Evolutionary conservation across 1,140 invertebrate species (phyloP).

Genomic region (Bombus sylvicola): DNA sequence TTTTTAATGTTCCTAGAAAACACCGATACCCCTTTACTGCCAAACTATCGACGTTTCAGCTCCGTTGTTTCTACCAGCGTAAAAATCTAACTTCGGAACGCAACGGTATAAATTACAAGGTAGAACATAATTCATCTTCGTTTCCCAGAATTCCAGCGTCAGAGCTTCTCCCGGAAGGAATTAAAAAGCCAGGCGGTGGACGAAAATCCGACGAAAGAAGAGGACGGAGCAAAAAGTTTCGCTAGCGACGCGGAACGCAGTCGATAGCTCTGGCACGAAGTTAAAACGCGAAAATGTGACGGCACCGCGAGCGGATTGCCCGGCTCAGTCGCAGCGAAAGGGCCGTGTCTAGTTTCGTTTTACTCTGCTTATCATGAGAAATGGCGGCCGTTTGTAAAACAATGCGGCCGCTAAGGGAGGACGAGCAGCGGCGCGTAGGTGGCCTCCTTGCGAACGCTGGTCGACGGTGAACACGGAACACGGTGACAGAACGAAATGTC

Average conservation of each 20-base stretch:
- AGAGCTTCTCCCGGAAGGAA: not conserved
- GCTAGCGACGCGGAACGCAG: not conserved
- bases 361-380: slow-evolving; percentile 79
- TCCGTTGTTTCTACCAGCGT: too few species aligned
- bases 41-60: too few species aligned
- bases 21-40: too few species aligned
- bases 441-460: slow-evolving; percentile 71
- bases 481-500: slow-evolving; percentile 82
- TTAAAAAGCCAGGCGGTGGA: not conserved
- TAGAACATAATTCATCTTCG: too few species aligned
- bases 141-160: too few species aligned
- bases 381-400: slow-evolving; percentile 77
- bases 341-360: slow-evolving; percentile 73
- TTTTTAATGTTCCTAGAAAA: too few species aligned
- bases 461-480: slow-evolving; percentile 74
- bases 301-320: slow-evolving; percentile 51
- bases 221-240: not conserved
- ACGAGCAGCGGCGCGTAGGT: slow-evolving; percentile 76
- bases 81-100: too few species aligned
- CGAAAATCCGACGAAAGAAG: not conserved
- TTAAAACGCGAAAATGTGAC: slow-evolving; percentile 44
- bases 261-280: not conserved
- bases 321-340: slow-evolving; percentile 49
- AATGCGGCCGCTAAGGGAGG: slow-evolving; percentile 72
- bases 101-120: too few species aligned